Evolutionary conservation across 2,888 invertebrate species (phyloP), one percentile per base, ranked within the genome.

Genomic region (Keiferia lycopersicella): DNA sequence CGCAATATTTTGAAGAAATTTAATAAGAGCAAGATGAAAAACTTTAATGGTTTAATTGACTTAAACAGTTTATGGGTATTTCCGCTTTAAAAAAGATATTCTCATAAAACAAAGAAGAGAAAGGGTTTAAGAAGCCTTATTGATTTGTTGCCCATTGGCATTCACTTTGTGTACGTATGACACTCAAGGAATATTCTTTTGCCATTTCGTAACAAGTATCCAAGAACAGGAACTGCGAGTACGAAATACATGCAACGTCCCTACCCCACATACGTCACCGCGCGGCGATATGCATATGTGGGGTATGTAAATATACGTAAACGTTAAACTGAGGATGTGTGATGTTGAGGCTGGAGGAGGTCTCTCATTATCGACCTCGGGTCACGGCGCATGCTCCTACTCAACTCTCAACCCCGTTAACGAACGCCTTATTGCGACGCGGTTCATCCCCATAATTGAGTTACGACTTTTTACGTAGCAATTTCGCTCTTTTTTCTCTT

Each of bases 301-400:
- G 80, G 78, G 80, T 91, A 91, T 91, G 90, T 91, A 91, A 90
- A 91, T 89, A 90, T 88, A 91, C 85, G 88, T 85, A 82, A 83
- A 84, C 82, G 89, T 86, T 89, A 89, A 88, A 86, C 86, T 87
- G 85, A 89, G 90, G 87, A 89, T 91, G 91, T 91, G 91, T 90
- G 90, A 89, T 88, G 90, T 83, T 85, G 83, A 79, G 83, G 81
- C 81, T 86, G 76, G 87, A 88, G 87, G 91, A 88, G 87, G 88
- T 84, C 85, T 78, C 89, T 92, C 92, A 92, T 92, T 92, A 92
- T 92, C 92, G 92, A 92, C 92, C 92, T 90, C 81, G 79, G 92
- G 92, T 92, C 92, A 89, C 81, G 81, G 92, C 92, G 92, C 92
- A 92, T 92, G 92, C 92, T 87, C 91, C 84, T 80, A 86, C 78